These are phyloP conservation scores for Drosophila longiperda DNA, from an alignment of 2,888 invertebrate species.

Conservation along the genomic window DNA sequence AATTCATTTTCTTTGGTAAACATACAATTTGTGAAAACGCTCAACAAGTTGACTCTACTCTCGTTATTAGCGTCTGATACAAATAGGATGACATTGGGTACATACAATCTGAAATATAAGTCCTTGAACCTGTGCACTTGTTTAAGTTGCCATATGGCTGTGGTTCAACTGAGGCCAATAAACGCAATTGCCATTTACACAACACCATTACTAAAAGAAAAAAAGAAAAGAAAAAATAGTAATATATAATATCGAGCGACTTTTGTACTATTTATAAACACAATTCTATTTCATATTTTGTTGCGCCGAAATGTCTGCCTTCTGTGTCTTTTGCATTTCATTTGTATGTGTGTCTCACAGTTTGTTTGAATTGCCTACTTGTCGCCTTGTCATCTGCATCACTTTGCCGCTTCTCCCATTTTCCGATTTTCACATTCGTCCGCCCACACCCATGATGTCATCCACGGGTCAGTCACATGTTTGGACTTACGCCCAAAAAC, in stretches of 20 bases:
- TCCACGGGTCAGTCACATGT: slow-evolving; percentile 69
- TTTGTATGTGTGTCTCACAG: slow-evolving; percentile 20
- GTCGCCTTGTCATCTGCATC: slow-evolving; percentile 35
- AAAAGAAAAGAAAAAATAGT: slow-evolving; percentile 6
- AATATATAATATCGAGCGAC: slow-evolving; percentile 34
- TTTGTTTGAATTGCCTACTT: slow-evolving; percentile 19
- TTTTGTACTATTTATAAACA: slow-evolving; percentile 54
- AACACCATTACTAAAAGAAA: slow-evolving; percentile 21
- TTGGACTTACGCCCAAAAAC: slow-evolving; percentile 61
- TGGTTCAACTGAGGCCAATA: slow-evolving; percentile 58
- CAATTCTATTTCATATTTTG: slow-evolving; percentile 42
- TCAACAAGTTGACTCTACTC: slow-evolving; percentile 42
- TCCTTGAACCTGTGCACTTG: slow-evolving; percentile 30
- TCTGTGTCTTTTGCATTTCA: slow-evolving; percentile 25
- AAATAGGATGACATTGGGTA: not conserved
- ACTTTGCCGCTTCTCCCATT: slow-evolving; percentile 3
- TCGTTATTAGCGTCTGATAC: not conserved
- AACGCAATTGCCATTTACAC: slow-evolving; percentile 62
- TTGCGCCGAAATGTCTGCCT: slow-evolving; percentile 63
- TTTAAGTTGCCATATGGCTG: slow-evolving; percentile 6
- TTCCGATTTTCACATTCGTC: slow-evolving; percentile 28
- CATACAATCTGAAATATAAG: not conserved
- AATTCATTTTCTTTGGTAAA: not conserved
- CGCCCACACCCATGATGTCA: slow-evolving; percentile 69
- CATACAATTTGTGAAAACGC: slow-evolving; percentile 1